Conservation (phyloP, 35 echinoderm and acorn worm genomes). For the Apostichopus californicus region DNA sequence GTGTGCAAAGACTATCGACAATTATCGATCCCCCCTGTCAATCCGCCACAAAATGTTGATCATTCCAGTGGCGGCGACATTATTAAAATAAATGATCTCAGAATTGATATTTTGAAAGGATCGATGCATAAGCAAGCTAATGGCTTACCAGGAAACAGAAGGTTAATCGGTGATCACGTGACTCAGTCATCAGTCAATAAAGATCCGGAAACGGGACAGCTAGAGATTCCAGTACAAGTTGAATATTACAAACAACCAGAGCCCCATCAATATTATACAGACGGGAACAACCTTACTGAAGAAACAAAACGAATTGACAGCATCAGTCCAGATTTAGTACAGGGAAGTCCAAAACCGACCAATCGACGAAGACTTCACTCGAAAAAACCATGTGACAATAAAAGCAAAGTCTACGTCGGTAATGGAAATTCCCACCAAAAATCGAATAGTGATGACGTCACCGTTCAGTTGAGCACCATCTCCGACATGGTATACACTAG, state of each 20-base stretch:
- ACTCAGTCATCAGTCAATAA: neutral
- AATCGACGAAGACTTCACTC: slow-evolving; percentile 21
- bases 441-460: slow-evolving; percentile 30
- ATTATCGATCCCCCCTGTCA: neutral
- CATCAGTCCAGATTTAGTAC: slow-evolving; percentile 55
- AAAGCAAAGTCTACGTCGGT: slow-evolving; percentile 9
- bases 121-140: neutral
- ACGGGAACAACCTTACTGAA: neutral
- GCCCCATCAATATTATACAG: neutral
- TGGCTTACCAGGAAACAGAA: neutral
- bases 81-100: neutral
- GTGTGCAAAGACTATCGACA: neutral
- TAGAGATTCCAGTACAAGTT: neutral
- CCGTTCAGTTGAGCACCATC: slow-evolving; percentile 5
- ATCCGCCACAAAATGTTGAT: neutral
- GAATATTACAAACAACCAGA: neutral
- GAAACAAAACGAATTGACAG: neutral
- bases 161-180: neutral
- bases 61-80: neutral
- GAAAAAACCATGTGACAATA: slow-evolving; percentile 21
- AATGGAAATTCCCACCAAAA: slow-evolving; percentile 21
- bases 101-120: neutral
- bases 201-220: slow-evolving; percentile 20
- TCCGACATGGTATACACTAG: neutral
- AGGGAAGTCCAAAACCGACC: slow-evolving; percentile 38